Percentiles rank a stretch among this genome's conserved stretches.
Evolutionary conservation across 2,797 vertebrate genomes (phyloP).

Genomic region (Acanthis flammea): DNA sequence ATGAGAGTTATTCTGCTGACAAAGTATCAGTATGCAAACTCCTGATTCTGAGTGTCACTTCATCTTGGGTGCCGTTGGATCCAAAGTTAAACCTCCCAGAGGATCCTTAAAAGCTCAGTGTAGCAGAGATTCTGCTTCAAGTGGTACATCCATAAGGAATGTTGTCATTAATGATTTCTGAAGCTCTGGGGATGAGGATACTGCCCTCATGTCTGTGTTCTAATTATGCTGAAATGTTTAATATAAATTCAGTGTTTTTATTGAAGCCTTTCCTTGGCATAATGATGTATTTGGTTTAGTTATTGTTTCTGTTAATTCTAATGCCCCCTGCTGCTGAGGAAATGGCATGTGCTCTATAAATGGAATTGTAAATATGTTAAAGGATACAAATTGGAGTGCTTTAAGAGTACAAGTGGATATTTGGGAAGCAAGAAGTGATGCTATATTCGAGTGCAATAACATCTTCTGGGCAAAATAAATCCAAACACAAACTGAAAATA

Average conservation of each 20-base stretch:
- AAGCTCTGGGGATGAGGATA: not conserved
- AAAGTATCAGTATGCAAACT: not conserved
- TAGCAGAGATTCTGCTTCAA: not conserved
- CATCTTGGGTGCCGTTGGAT: not conserved
- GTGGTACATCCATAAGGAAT: not conserved
- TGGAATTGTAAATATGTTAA: conserved; percentile 8
- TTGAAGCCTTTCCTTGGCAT: conserved; percentile 1
- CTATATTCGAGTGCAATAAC: not conserved
- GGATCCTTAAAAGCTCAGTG: not conserved
- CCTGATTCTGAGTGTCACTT: not conserved
- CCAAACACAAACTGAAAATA: not conserved
- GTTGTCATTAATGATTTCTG: not conserved
- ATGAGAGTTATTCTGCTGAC: not conserved
- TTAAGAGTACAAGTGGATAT: not conserved
- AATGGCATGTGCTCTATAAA: conserved; percentile 33
- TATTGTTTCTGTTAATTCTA: conserved; percentile 56
- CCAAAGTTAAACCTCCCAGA: not conserved
- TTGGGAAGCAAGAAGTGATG: not conserved
- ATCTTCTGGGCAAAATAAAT: not conserved
- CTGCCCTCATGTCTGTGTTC: not conserved
- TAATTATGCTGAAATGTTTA: conserved; percentile 1
- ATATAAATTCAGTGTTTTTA: conserved; percentile 15
- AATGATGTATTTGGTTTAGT: conserved; percentile 21
- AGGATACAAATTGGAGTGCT: conserved; percentile 3
- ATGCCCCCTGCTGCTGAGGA: conserved; percentile 47